Evolutionary conservation across 2,113 vertebrate species (phyloP), one percentile per base, ranked within the genome.

Genomic region (Chauna torquata): DNA sequence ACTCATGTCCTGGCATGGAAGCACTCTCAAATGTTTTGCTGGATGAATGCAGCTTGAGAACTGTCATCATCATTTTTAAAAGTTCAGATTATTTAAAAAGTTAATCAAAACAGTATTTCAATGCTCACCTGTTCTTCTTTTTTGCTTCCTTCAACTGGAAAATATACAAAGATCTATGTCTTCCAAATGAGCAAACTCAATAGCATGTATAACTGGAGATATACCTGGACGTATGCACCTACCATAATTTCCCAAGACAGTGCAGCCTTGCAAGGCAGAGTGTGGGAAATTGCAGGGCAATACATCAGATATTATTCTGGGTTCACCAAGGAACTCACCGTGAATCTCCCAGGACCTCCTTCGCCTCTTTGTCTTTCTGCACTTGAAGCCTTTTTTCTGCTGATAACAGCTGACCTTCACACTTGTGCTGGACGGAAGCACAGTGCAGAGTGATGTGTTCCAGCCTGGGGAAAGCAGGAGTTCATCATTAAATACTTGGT

Each of bases 291-390:
- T 49, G 14, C 15, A 55, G n/a, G 32, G 18, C 30, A 57, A 16
- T 5, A 11, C 12, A n/a, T 65, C 80, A 34, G 54, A 27, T 30
- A 10, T 12, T 19, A 25, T 9, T 9, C 44, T 44, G 50, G 57
- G 36, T 44, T 66, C 69, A 8, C 38, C 72, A 23, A 57, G 23
- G 15, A 8, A 16, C n/a, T 17, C 3, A 8, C 24, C 0, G 0
- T 9, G 16, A 22, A 64, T 18, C 28, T 14, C 57, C 25, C 27
- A 71, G 44, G 71, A 28, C 27, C 3, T 55, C 11, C 70, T 80
- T 38, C 50, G 28, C 50, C 74, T 36, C 70, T 80, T 38, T 55
- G 28, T 50, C 74, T 36, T 84, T 59, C 45, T 54, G 16, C 13
- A 74, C n/a, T 42, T 5, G 3, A 16, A 66, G 36, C 3, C 42